phyloP scores from a whole-genome alignment of 2,888 invertebrate species.

The Ophraella communa region DNA sequence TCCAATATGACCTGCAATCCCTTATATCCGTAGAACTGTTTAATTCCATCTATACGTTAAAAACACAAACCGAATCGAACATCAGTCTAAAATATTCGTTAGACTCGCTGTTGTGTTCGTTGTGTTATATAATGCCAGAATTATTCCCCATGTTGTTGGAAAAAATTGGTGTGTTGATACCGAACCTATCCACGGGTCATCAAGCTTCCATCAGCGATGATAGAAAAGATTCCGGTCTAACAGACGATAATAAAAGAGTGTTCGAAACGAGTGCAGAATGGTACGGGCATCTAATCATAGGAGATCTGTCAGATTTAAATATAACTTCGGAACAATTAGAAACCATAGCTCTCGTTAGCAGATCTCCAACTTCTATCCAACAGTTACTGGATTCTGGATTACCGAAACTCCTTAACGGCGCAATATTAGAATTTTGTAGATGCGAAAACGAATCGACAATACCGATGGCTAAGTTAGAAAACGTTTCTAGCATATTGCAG shows the following conservation, averaged over 20 bases:
- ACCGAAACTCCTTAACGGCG: constrained; percentile 68
- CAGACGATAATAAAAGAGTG: constrained; percentile 71
- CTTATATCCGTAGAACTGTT: constrained; percentile 79
- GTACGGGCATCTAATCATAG: constrained; percentile 66
- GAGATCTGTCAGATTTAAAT: constrained; percentile 64
- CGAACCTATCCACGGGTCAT: constrained; percentile 61
- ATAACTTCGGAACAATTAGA: constrained; percentile 72
- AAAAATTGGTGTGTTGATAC: constrained; percentile 71
- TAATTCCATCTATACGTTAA: constrained; percentile 79
- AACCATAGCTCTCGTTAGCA: constrained; percentile 79
- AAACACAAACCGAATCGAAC: constrained; percentile 71
- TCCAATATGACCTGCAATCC: constrained; percentile 69
- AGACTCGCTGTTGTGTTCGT: constrained; percentile 85
- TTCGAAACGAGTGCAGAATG: constrained; percentile 63
- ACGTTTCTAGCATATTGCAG: constrained; percentile 73
- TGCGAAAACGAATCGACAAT: constrained; percentile 46
- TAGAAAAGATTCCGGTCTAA: constrained; percentile 66
- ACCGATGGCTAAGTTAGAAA: constrained; percentile 66
- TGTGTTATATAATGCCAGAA: constrained; percentile 83
- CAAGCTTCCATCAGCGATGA: constrained; percentile 68
- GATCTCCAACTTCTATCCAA: constrained; percentile 79
- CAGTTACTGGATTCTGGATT: constrained; percentile 80
- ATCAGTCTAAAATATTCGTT: constrained; percentile 81
- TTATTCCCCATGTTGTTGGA: constrained; percentile 77
- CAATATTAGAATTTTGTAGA: constrained; percentile 64